A percentile compares a stretch with the other conserved stretches of the same genome.
Evolutionary conservation across 1,140 invertebrate genomes (phyloP).

Genomic region (Hydropsyche tenuis): DNA sequence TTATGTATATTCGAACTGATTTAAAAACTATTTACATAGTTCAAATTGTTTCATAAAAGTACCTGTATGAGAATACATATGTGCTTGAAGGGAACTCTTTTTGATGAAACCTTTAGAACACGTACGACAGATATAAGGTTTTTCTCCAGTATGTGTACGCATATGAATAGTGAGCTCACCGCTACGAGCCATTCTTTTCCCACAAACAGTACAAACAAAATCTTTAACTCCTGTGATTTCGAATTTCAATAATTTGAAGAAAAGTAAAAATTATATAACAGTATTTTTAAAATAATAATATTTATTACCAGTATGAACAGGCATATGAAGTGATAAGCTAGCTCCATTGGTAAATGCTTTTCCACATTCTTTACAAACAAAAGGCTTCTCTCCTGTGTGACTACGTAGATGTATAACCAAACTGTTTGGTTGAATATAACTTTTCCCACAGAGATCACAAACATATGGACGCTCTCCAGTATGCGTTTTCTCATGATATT

Average conservation of each 20-base stretch:
- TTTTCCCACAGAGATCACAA: slow-evolving; percentile 46
- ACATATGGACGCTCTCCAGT: slow-evolving; percentile 44
- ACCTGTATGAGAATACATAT: slow-evolving; percentile 47
- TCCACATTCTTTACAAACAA: slow-evolving; percentile 44
- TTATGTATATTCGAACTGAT: slow-evolving; percentile 5
- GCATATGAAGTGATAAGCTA: slow-evolving; percentile 45
- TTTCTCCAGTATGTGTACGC: slow-evolving; percentile 63
- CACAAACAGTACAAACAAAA: slow-evolving; percentile 47
- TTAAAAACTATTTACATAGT: neutral
- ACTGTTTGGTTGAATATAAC: slow-evolving; percentile 44
- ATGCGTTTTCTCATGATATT: slow-evolving; percentile 48
- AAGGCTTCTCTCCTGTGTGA: slow-evolving; percentile 60
- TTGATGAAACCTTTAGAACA: slow-evolving; percentile 53
- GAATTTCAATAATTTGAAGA: slow-evolving; percentile 59
- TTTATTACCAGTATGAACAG: slow-evolving; percentile 48
- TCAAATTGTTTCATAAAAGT: neutral
- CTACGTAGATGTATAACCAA: slow-evolving; percentile 63
- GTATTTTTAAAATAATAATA: slow-evolving; percentile 46
- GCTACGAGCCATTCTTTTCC: slow-evolving; percentile 47
- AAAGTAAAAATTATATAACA: slow-evolving; percentile 66
- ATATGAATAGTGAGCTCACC: slow-evolving; percentile 50
- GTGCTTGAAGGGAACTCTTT: slow-evolving; percentile 45
- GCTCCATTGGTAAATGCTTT: slow-evolving; percentile 47
- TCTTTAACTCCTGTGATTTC: slow-evolving; percentile 41
- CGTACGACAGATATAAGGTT: slow-evolving; percentile 50